Evolutionary conservation across 2,797 vertebrate genomes (phyloP).

Genomic region (Centroberyx gerrardi): DNA sequence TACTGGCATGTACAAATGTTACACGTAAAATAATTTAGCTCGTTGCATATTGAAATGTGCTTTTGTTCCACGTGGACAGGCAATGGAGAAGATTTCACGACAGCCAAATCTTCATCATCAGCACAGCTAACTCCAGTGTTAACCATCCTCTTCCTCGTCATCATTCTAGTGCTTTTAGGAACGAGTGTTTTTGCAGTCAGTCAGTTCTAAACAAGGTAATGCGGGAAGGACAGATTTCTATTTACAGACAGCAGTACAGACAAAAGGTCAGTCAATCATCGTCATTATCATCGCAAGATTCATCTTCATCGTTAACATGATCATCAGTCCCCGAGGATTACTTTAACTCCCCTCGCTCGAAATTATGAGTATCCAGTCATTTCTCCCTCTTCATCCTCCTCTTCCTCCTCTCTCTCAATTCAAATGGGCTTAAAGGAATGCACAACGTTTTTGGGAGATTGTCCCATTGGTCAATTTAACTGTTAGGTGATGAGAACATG

Average conservation of each 20-base stretch:
- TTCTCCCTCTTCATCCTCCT: neutral
- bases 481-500: too few relatives aligned
- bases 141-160: slow-evolving; percentile 14
- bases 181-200: neutral
- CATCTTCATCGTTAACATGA: neutral
- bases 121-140: slow-evolving; percentile 50
- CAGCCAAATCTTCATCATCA: slow-evolving; percentile 29
- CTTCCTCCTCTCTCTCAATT: neutral
- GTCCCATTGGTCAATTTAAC: too few relatives aligned
- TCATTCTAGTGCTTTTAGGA: slow-evolving; percentile 24
- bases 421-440: neutral
- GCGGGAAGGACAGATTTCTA: neutral
- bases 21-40: slow-evolving; percentile 64
- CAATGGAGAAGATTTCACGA: neutral
- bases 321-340: neutral
- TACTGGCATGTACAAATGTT: slow-evolving; percentile 55
- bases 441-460: too few relatives aligned
- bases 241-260: slow-evolving; percentile 46
- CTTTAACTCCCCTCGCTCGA: neutral
- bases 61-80: slow-evolving; percentile 7
- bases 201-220: neutral
- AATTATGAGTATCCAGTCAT: neutral
- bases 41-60: slow-evolving; percentile 53
- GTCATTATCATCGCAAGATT: neutral
- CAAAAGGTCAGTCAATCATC: slow-evolving; percentile 5